phyloP scores from a whole-genome alignment of 2,113 vertebrate species.

The Pachycephala philippinensis region DNA sequence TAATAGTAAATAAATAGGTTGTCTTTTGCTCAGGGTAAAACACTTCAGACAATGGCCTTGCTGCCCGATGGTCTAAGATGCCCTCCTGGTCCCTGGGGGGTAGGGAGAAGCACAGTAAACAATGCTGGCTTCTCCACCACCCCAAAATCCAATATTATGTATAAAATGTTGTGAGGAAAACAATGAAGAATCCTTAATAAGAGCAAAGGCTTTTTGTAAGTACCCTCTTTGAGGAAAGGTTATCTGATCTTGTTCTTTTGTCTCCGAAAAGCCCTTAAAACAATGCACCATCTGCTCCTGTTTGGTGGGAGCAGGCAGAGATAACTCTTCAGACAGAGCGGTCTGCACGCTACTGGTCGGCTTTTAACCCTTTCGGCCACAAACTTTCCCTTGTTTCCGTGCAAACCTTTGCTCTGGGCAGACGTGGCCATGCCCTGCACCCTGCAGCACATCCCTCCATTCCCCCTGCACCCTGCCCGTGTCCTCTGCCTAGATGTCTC shows the following conservation, averaged over 20 bases:
- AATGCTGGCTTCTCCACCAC: constrained; percentile 20
- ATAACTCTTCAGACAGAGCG: not conserved
- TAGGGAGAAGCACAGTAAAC: constrained; percentile 5
- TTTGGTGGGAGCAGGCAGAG: constrained; percentile 32
- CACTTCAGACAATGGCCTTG: not conserved
- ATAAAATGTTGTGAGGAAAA: constrained; percentile 34
- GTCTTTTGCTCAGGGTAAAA: not conserved
- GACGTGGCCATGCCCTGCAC: not conserved
- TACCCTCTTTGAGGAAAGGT: constrained; percentile 44
- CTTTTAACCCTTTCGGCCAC: constrained; percentile 39
- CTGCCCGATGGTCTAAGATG: not conserved
- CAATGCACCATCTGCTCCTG: constrained; percentile 64
- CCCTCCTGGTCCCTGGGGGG: not conserved
- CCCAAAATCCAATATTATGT: constrained; percentile 39
- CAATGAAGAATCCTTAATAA: constrained; percentile 60
- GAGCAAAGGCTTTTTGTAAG: constrained; percentile 53
- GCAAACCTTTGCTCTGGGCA: not conserved
- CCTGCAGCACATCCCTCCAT: not conserved
- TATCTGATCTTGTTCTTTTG: constrained; percentile 66
- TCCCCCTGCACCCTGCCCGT: not conserved
- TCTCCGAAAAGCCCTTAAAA: constrained; percentile 52
- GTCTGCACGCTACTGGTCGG: not conserved
- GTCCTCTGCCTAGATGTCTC: not conserved
- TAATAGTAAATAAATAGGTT: not conserved
- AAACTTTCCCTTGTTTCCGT: not conserved